A percentile compares a stretch with the other conserved stretches of the same genome.
Conservation (phyloP, 2,797 vertebrate genomes). For the Myoxocephalus aenaeus region DNA sequence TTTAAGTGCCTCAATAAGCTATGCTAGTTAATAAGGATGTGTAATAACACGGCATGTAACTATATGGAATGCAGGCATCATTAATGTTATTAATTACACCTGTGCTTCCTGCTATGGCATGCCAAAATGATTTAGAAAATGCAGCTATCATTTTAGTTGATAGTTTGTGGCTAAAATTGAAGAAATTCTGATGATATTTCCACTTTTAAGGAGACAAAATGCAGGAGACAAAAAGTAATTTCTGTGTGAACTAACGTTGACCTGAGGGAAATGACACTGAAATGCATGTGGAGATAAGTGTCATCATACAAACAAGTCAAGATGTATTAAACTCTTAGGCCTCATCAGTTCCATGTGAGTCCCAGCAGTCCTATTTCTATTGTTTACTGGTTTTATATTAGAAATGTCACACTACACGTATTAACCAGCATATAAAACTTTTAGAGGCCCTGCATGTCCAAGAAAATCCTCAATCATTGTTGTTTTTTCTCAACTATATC, state of each 20-base stretch:
- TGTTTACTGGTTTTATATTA: neutral
- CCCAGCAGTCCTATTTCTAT: neutral
- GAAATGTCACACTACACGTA: neutral
- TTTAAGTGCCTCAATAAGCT: neutral
- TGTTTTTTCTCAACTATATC: no score
- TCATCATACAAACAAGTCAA: neutral
- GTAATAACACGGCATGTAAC: neutral
- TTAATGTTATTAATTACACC: no score
- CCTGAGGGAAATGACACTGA: neutral
- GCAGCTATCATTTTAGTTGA: no score
- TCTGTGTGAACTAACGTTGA: neutral
- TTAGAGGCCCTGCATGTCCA: constrained; percentile 4
- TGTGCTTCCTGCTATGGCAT: neutral
- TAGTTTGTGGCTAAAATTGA: neutral
- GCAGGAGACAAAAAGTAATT: neutral
- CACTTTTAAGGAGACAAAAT: no score
- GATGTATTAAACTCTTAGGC: neutral
- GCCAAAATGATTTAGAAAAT: neutral
- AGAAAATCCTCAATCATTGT: neutral
- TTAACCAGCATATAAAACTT: neutral
- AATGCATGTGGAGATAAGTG: neutral
- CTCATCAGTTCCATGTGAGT: neutral
- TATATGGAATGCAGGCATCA: neutral
- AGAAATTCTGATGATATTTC: neutral
- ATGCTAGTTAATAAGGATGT: neutral